Evolutionary conservation across 2,797 vertebrate species (phyloP).

Genomic region (Notoglanidium macrostoma): DNA sequence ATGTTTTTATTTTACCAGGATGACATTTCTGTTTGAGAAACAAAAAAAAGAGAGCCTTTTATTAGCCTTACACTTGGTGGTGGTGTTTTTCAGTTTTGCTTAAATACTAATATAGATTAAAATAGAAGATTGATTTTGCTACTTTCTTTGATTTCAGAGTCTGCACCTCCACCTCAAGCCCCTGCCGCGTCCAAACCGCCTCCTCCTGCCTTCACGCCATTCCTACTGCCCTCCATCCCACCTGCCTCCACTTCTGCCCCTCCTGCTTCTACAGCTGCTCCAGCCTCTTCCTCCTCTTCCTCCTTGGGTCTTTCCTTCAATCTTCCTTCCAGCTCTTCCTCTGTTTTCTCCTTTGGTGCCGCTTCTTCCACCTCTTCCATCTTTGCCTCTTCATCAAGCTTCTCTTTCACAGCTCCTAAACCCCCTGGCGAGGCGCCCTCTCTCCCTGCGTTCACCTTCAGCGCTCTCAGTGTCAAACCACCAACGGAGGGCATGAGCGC

Average conservation of each 20-base stretch:
- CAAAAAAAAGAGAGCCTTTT: not conserved
- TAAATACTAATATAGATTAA: not conserved
- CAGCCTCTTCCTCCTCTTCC: slow-evolving; percentile 59
- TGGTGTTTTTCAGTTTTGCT: not conserved
- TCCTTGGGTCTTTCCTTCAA: slow-evolving; percentile 56
- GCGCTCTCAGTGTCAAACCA: slow-evolving; percentile 60
- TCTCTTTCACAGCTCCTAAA: slow-evolving; percentile 68
- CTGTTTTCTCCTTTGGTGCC: slow-evolving; percentile 63
- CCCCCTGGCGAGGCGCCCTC: slow-evolving; percentile 62
- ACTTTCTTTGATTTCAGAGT: slow-evolving; percentile 23
- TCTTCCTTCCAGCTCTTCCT: slow-evolving; percentile 48
- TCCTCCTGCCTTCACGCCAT: slow-evolving; percentile 58
- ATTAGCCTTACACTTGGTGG: not conserved
- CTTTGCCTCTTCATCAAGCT: slow-evolving; percentile 47
- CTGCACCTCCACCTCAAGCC: not conserved
- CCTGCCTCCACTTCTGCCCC: slow-evolving; percentile 53
- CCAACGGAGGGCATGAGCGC: slow-evolving; percentile 32
- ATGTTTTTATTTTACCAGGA: not conserved
- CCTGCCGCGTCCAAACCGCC: slow-evolving; percentile 2
- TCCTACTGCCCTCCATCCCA: slow-evolving; percentile 48
- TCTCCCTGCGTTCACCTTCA: slow-evolving; percentile 69
- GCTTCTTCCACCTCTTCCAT: slow-evolving; percentile 57
- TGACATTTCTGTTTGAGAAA: not conserved
- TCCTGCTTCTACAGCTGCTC: slow-evolving; percentile 53
- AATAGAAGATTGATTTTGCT: not conserved